These are phyloP conservation scores for Pseudomyrmex cubaensis DNA, from an alignment of 1,140 invertebrate genomes.

Conservation along the genomic window DNA sequence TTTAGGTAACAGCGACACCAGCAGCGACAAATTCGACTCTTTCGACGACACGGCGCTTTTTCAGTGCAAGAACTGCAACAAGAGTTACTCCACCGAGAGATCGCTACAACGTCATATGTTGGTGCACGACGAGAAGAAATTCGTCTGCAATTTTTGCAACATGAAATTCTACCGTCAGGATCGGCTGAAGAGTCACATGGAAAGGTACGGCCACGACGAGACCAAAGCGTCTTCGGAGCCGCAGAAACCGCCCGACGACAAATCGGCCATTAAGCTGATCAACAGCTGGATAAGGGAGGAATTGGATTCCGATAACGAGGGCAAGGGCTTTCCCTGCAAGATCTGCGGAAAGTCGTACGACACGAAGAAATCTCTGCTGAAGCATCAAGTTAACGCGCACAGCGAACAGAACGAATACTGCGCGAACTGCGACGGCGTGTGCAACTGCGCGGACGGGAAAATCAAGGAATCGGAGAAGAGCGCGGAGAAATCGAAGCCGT, in stretches of 20 bases:
- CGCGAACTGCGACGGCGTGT: constrained; percentile 62
- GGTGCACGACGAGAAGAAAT: constrained; percentile 70
- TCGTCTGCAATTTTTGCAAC: constrained; percentile 74
- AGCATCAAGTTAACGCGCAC: constrained; percentile 75
- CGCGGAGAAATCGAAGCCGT: constrained; percentile 86
- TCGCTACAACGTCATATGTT: constrained; percentile 68
- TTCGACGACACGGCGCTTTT: constrained; percentile 34
- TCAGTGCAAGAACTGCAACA: constrained; percentile 70
- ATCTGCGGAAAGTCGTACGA: constrained; percentile 79
- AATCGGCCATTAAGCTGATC: constrained; percentile 77
- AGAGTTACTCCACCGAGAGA: constrained; percentile 62
- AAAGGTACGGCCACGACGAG: constrained; percentile 71
- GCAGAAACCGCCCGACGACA: constrained; percentile 76
- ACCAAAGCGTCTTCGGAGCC: constrained; percentile 60
- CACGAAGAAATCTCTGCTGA: constrained; percentile 77
- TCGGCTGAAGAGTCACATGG: constrained; percentile 73
- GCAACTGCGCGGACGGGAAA: constrained; percentile 50
- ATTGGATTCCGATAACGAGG: constrained; percentile 78
- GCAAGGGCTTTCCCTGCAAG: constrained; percentile 76
- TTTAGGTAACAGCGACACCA: constrained; percentile 7
- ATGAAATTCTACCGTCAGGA: constrained; percentile 78
- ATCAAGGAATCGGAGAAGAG: constrained; percentile 16
- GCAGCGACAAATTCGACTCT: constrained; percentile 21
- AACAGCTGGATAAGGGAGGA: constrained; percentile 80
- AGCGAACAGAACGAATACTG: constrained; percentile 50